phyloP scores from a whole-genome alignment of 2,888 invertebrate species.

The Leptothorax acervorum region DNA sequence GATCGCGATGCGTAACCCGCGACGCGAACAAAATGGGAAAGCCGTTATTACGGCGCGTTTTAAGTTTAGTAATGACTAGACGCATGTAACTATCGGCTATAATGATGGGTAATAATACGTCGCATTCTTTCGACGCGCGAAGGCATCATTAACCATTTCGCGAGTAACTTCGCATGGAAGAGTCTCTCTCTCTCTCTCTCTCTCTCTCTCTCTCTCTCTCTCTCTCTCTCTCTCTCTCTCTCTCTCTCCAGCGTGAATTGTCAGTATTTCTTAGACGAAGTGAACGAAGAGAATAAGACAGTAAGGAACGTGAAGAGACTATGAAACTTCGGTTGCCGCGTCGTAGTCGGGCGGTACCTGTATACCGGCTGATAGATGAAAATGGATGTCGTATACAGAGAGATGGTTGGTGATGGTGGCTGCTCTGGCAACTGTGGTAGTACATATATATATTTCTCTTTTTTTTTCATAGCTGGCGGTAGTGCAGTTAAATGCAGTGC shows the following conservation, averaged over 20 bases:
- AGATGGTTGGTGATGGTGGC: conserved; percentile 63
- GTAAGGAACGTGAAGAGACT: conserved; percentile 25
- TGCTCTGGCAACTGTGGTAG: conserved; percentile 71
- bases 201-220: not conserved
- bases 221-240: not conserved
- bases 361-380: conserved; percentile 62
- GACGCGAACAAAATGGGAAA: not conserved
- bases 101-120: conserved; percentile 10
- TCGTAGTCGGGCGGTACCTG: conserved; percentile 56
- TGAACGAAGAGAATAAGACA: conserved; percentile 29
- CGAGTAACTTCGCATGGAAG: conserved; percentile 39
- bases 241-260: conserved; percentile 12
- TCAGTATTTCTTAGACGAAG: not conserved
- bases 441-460: conserved; percentile 39
- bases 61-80: conserved; percentile 8
- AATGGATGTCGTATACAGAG: conserved; percentile 68
- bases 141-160: conserved; percentile 62
- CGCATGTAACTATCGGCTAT: not conserved
- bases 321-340: conserved; percentile 52
- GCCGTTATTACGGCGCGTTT: not conserved
- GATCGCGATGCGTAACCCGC: not conserved
- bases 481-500: conserved; percentile 82
- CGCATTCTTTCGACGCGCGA: conserved; percentile 29
- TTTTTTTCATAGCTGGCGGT: conserved; percentile 79
- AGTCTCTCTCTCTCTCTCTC: not conserved